phyloP scores from a whole-genome alignment of 1,140 invertebrate genomes.

The Drepana arcuata region DNA sequence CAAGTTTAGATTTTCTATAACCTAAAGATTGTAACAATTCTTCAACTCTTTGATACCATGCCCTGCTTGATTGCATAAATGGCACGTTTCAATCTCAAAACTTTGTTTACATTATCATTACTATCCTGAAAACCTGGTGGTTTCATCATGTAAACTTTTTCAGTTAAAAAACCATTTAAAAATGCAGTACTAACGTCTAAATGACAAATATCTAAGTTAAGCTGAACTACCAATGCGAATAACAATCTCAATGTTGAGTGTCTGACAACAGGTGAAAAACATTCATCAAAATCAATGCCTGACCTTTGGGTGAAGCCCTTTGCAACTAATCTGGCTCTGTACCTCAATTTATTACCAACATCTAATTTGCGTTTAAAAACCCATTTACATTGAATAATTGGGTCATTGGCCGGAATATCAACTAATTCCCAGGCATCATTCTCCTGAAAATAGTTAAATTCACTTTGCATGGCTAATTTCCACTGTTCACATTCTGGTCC shows the following conservation, averaged over 20 bases:
- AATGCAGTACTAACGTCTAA: slow-evolving; percentile 54
- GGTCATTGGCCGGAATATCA: slow-evolving; percentile 26
- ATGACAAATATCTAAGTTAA: slow-evolving; percentile 31
- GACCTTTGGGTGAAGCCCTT: slow-evolving; percentile 39
- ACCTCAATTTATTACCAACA: slow-evolving; percentile 14
- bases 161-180: slow-evolving; percentile 34
- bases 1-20: not conserved
- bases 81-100: too few relatives aligned
- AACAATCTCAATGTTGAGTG: slow-evolving; percentile 22
- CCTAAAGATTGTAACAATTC: too few relatives aligned
- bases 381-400: slow-evolving; percentile 45
- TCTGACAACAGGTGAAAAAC: slow-evolving; percentile 36
- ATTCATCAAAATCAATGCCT: slow-evolving; percentile 47
- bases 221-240: slow-evolving; percentile 33
- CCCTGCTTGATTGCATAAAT: slow-evolving; percentile 17
- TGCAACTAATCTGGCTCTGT: slow-evolving; percentile 43
- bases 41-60: slow-evolving; percentile 15
- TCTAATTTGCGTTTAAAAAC: slow-evolving; percentile 25
- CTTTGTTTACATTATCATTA: slow-evolving; percentile 13
- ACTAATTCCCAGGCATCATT: slow-evolving; percentile 42
- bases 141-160: slow-evolving; percentile 41
- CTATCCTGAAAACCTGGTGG: slow-evolving; percentile 47
- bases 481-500: slow-evolving; percentile 25
- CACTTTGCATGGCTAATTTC: slow-evolving; percentile 28
- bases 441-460: slow-evolving; percentile 28